A percentile compares a stretch with the other conserved stretches of the same genome.
Conservation (phyloP, 2,888 invertebrate species). For the Odiellus spinosus region DNA sequence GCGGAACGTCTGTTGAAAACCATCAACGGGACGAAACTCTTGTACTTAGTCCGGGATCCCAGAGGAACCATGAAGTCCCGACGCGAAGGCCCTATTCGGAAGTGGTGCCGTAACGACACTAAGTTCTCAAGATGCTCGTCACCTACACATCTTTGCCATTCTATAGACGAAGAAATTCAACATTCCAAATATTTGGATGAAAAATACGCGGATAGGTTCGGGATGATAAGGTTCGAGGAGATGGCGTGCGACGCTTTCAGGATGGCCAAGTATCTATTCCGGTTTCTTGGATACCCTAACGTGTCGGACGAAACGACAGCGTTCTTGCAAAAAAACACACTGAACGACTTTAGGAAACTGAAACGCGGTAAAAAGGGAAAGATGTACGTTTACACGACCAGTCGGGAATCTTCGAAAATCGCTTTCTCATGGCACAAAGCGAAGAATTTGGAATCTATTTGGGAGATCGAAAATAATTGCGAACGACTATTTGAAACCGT, state of each 20-base stretch:
- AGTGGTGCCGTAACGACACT: constrained; percentile 21
- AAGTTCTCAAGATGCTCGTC: constrained; percentile 18
- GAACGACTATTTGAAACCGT: no score
- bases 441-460: no score
- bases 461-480: no score
- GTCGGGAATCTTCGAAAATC: no score
- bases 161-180: constrained; percentile 19
- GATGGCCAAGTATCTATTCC: constrained; percentile 19
- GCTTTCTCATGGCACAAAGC: no score
- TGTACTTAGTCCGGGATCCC: constrained; percentile 23
- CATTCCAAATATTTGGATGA: constrained; percentile 17
- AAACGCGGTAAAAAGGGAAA: no score
- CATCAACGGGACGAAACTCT: constrained; percentile 16
- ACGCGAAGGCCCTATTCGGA: constrained; percentile 16
- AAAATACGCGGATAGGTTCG: constrained; percentile 18
- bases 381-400: no score
- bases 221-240: constrained; percentile 22
- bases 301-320: constrained; percentile 10
- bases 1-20: constrained; percentile 17
- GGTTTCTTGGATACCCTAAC: constrained; percentile 22
- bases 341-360: no score
- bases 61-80: constrained; percentile 23
- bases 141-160: constrained; percentile 19
- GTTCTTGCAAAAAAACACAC: no score
- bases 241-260: constrained; percentile 20